These are phyloP conservation scores for Dendrophyllia cribrosa DNA, from an alignment of 64 coral and sea anemone species.

Conservation along the genomic window DNA sequence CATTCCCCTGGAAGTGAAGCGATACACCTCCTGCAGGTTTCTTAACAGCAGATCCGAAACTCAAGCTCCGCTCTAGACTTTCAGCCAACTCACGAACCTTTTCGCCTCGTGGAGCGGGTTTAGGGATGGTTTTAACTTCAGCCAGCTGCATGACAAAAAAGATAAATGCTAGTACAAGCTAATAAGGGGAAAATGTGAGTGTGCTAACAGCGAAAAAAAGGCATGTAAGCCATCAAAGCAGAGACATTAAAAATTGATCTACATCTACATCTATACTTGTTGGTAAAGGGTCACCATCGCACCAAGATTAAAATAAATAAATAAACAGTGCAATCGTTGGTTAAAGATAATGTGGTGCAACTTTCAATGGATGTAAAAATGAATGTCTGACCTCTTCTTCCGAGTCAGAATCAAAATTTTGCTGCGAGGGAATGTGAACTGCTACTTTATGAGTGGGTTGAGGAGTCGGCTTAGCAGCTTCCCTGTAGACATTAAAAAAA, in stretches of 20 bases:
- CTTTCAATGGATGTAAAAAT: not conserved
- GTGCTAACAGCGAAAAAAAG: too few species aligned
- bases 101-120: conserved; percentile 17
- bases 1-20: conserved; percentile 51
- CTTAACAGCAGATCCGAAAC: not conserved
- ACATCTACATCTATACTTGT: too few species aligned
- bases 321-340: too few species aligned
- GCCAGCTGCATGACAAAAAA: not conserved
- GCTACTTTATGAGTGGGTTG: conserved; percentile 28
- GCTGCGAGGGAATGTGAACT: conserved; percentile 45
- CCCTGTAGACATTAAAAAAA: not conserved
- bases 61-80: conserved; percentile 54
- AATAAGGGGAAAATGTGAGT: too few species aligned
- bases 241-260: not conserved
- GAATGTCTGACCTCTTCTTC: conserved; percentile 8
- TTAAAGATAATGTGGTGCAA: not conserved
- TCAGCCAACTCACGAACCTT: conserved; percentile 47
- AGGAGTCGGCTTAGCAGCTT: not conserved
- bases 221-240: not conserved
- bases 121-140: not conserved
- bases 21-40: conserved; percentile 66
- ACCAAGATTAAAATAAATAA: too few species aligned
- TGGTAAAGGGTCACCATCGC: too few species aligned
- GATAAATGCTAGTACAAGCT: not conserved
- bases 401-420: conserved; percentile 21